Evolutionary conservation across 1,140 invertebrate species (phyloP).

Genomic region (Pemphigus obesinymphae): DNA sequence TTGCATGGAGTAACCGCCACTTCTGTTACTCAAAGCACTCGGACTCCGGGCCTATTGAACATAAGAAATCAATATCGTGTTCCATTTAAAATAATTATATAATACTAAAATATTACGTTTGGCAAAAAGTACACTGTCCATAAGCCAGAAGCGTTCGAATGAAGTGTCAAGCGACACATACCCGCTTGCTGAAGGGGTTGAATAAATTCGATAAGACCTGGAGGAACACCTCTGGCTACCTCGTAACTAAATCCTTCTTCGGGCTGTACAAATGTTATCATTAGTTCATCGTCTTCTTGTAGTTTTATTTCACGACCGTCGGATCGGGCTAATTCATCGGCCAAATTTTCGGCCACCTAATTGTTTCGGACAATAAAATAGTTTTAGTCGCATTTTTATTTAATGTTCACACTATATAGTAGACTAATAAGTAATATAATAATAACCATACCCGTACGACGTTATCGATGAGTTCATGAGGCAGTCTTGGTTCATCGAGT

Average conservation of each 20-base stretch:
- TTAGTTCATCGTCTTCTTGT: slow-evolving; percentile 82
- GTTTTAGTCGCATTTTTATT: neutral
- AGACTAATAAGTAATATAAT: neutral
- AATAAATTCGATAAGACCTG: slow-evolving; percentile 77
- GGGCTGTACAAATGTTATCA: slow-evolving; percentile 85
- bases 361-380: neutral
- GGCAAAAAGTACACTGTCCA: slow-evolving; percentile 90
- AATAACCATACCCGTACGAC: slow-evolving; percentile 59
- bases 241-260: slow-evolving; percentile 98
- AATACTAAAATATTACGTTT: slow-evolving; percentile 32
- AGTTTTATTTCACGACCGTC: slow-evolving; percentile 79
- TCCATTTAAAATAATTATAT: neutral
- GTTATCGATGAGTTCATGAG: slow-evolving; percentile 62
- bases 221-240: slow-evolving; percentile 85
- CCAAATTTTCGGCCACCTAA: slow-evolving; percentile 84
- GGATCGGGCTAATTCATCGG: slow-evolving; percentile 82
- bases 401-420: neutral
- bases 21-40: slow-evolving; percentile 58
- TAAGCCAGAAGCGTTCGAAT: slow-evolving; percentile 81
- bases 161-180: slow-evolving; percentile 80
- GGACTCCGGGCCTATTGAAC: slow-evolving; percentile 60
- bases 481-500: slow-evolving; percentile 59
- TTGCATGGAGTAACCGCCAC: slow-evolving; percentile 53
- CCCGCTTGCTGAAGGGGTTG: slow-evolving; percentile 79
- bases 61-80: neutral